Base-by-base conservation (phyloP, 2,113 vertebrate genomes). In the Corynorhinus townsendii region DNA sequence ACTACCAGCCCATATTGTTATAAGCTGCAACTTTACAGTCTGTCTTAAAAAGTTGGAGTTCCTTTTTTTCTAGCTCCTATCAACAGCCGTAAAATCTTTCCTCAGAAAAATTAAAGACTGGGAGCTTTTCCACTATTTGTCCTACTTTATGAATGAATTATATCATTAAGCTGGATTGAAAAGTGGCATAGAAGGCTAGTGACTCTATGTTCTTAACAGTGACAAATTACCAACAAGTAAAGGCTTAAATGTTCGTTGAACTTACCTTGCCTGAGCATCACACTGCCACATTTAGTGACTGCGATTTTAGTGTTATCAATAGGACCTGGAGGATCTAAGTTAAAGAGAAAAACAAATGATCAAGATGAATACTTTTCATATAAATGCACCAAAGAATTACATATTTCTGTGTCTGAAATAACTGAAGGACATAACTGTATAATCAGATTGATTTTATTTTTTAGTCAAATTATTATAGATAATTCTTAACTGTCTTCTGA, bases 271-370 rank as follows among this genome's bases (percentile, higher is more conserved):
- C 99, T 99, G 52, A 99, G 98, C 75, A 98, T 98, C 97, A 99
- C 89, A 97, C 97, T 99, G 72, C 99, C 99, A 71, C 99, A 99
- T 97, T 99, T 99, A 97, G 98, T 99, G 68, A 99, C 96, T 43
- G 99, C 99, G 86, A 99, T 99, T 98, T 99, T 99, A 47, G 98
- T 98, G 85, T 99, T 99, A 95, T 99, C 99, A 86, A 99, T 99
- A 77, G 99, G 98, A 75, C 99, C 99, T 11, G 99, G 99, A 89
- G 98, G 99, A 98, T 99, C 99, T 99, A 95, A 79, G 49, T 80
- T 4, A 95, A 91, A 92, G 96, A 28, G 85, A 88, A 90, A 91
- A 89, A 77, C 38, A 30, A 93, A 69, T 79, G 5, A 92, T 56
- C 38, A 94, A 94, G 84, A 77, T 73, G 45, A 5, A 64, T 10